phyloP scores from a whole-genome alignment of 2,113 vertebrate species.

The Aspiorhynchus laticeps region DNA sequence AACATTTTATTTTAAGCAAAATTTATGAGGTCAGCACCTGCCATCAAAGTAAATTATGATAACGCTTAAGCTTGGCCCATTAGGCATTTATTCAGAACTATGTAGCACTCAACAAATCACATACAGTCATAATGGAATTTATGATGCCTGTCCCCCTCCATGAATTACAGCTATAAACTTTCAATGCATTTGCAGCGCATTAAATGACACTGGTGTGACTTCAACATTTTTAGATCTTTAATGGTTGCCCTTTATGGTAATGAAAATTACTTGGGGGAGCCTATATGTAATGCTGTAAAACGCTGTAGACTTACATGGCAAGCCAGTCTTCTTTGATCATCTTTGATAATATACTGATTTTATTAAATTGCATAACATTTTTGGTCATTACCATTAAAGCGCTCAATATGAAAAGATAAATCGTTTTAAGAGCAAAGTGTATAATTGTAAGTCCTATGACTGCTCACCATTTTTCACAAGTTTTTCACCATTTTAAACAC shows the following conservation, averaged over 20 bases:
- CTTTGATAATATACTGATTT: not conserved
- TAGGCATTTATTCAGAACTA: conserved; percentile 73
- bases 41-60: conserved; percentile 73
- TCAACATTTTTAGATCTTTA: conserved; percentile 19
- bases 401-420: not conserved
- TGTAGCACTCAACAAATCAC: conserved; percentile 80
- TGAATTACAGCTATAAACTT: conserved; percentile 59
- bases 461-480: not conserved
- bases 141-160: conserved; percentile 54
- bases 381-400: not conserved
- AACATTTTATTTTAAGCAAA: conserved; percentile 75
- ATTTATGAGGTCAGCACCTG: conserved; percentile 74
- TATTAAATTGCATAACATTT: not conserved
- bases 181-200: conserved; percentile 3
- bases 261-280: not conserved
- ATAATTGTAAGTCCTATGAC: too few relatives aligned
- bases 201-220: conserved; percentile 36
- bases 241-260: not conserved
- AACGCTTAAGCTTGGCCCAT: conserved; percentile 73
- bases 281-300: not conserved
- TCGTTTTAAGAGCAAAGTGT: too few relatives aligned
- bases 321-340: not conserved
- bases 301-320: not conserved
- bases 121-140: conserved; percentile 58
- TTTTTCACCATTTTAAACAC: not conserved